A percentile compares a stretch with the other conserved stretches of the same genome.
Evolutionary conservation across 2,113 vertebrate genomes (phyloP).

Genomic region (Neopipo cinnamomea): DNA sequence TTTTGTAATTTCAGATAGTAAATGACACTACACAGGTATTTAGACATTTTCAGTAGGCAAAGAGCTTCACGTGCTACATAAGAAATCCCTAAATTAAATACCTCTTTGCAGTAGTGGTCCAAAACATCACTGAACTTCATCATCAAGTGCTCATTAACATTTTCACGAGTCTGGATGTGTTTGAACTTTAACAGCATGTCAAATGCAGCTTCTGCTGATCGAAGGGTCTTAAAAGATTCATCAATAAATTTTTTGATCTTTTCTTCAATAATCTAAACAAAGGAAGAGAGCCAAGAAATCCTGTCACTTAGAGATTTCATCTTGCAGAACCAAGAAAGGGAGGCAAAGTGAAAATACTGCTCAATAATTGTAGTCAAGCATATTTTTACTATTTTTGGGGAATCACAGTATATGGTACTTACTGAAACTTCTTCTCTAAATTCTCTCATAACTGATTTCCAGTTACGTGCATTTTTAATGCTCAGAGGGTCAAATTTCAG

Average conservation of each 20-base stretch:
- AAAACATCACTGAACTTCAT: constrained; percentile 87
- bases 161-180: constrained; percentile 80
- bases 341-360: not conserved
- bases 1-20: not conserved
- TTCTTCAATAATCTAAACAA: constrained; percentile 84
- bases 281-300: not conserved
- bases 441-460: constrained; percentile 84
- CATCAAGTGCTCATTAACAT: constrained; percentile 87
- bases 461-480: constrained; percentile 71
- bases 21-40: not conserved
- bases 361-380: not conserved
- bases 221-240: constrained; percentile 86
- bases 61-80: not conserved
- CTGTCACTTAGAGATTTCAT: not conserved
- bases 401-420: not conserved
- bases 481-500: constrained; percentile 85
- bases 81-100: constrained; percentile 39
- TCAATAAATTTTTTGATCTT: constrained; percentile 87
- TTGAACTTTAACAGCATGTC: constrained; percentile 90
- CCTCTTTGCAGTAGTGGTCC: constrained; percentile 90
- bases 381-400: not conserved
- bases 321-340: not conserved
- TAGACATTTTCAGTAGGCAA: not conserved
- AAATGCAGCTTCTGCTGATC: constrained; percentile 88
- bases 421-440: constrained; percentile 83